Percentiles rank a stretch among this genome's conserved stretches.
phyloP scores from a whole-genome alignment of 2,888 invertebrate species.

The Crematogaster levior region DNA sequence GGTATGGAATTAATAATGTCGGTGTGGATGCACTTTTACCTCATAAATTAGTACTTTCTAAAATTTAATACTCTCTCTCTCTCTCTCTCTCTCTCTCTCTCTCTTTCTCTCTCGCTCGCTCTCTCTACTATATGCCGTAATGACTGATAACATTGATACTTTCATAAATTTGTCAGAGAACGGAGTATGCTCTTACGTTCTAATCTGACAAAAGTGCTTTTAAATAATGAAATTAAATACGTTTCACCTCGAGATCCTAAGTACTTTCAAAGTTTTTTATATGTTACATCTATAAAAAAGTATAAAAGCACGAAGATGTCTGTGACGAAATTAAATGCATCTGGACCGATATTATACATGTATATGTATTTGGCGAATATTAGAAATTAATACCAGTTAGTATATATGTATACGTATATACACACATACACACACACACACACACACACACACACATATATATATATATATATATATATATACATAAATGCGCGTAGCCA shows the following conservation, averaged over 20 bases:
- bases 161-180: slow-evolving; percentile 27
- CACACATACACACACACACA: too few species aligned
- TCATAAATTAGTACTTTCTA: neutral
- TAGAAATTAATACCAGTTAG: slow-evolving; percentile 68
- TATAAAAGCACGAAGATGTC: neutral
- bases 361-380: slow-evolving; percentile 70
- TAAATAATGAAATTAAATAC: slow-evolving; percentile 13
- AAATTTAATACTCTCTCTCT: neutral
- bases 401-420: slow-evolving; percentile 57
- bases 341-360: slow-evolving; percentile 2
- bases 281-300: neutral
- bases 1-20: slow-evolving; percentile 17
- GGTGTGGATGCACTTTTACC: slow-evolving; percentile 12
- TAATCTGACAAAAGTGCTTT: neutral
- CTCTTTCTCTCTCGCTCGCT: too few species aligned
- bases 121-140: neutral
- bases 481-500: slow-evolving; percentile 56
- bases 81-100: neutral
- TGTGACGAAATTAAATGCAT: neutral
- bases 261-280: neutral
- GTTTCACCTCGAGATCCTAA: neutral
- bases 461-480: slow-evolving; percentile 13
- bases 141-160: slow-evolving; percentile 17
- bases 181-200: neutral
- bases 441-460: too few species aligned